Evolutionary conservation across 1,140 invertebrate genomes (phyloP), one percentile per base, ranked within the genome.

Genomic region (Epicauta chinensis): DNA sequence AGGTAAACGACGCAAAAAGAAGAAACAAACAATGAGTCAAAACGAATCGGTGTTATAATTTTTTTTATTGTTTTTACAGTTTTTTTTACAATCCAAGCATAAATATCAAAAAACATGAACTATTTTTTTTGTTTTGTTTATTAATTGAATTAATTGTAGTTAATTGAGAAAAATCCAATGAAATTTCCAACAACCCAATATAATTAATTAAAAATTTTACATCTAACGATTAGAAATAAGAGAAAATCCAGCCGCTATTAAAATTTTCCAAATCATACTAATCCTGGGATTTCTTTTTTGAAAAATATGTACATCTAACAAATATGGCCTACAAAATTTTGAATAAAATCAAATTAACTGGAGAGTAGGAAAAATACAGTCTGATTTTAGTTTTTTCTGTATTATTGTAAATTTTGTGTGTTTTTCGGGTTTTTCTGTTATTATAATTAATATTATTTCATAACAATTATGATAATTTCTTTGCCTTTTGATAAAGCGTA

Each of bases 401-500:
- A 23, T 23, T 23, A 23, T 23, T 23, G 23, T 23, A 23, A 23
- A 39, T 23, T 57, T 44, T 55, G 42, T 51, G 50, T 61, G 37
- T 61, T 29, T 48, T 37, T 55, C 51, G n/a, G n/a, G n/a, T n/a
- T 54, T 47, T 56, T 58, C 51, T 38, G 16, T 45, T 46, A 38
- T 48, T 47, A 54, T 43, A 51, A 47, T 56, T 55, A 50, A 55
- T 49, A 51, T 42, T 49, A 50, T 52, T 56, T 45, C 44, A 59
- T 53, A 55, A 42, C 53, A 59, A 61, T 83, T 94, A 97, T 74
- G 93, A 95, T 38, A 98, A 79, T 75, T 97, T 97, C 77, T 98
- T 98, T 58, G 94, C 94, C 80, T 97, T 97, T 77, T 95, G 91
- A 76, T 98, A 98, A 51, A 98, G 80, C 31, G 93, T 93, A 74